Evolutionary conservation across 2,113 vertebrate genomes (phyloP).

Genomic region (Jaculus jaculus): DNA sequence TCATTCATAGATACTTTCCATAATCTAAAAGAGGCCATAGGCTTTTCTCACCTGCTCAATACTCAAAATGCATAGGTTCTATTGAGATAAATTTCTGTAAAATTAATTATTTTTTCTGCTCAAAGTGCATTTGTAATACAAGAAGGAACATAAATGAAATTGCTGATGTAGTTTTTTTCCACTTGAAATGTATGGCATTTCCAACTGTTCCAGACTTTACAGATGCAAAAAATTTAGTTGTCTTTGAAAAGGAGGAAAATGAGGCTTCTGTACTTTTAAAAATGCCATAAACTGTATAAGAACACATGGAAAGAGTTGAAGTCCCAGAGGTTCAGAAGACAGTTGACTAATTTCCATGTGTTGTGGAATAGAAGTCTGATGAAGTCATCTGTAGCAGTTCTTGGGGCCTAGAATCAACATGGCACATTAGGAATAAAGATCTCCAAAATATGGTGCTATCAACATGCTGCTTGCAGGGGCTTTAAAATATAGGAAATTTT

Average conservation of each 20-base stretch:
- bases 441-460: not conserved
- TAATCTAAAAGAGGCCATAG: not conserved
- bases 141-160: not conserved
- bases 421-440: rapidly evolving
- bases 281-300: not conserved
- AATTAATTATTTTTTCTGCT: not conserved
- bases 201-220: not conserved
- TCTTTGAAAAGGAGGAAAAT: not conserved
- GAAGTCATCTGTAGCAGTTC: rapidly evolving
- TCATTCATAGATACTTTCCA: not conserved
- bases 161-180: not conserved
- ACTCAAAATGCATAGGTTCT: not conserved
- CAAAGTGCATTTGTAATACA: not conserved
- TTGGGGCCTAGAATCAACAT: not conserved
- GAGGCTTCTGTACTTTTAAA: not conserved
- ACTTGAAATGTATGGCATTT: not conserved
- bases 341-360: not conserved
- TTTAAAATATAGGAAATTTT: too few species aligned
- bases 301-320: not conserved
- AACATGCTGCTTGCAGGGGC: too few species aligned
- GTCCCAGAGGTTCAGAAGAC: not conserved
- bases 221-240: not conserved
- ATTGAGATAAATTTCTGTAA: not conserved
- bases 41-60: not conserved
- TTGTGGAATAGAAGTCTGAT: too few species aligned